Evolutionary conservation across 2,888 invertebrate genomes (phyloP).

Genomic region (Alloscopus bannaensis): DNA sequence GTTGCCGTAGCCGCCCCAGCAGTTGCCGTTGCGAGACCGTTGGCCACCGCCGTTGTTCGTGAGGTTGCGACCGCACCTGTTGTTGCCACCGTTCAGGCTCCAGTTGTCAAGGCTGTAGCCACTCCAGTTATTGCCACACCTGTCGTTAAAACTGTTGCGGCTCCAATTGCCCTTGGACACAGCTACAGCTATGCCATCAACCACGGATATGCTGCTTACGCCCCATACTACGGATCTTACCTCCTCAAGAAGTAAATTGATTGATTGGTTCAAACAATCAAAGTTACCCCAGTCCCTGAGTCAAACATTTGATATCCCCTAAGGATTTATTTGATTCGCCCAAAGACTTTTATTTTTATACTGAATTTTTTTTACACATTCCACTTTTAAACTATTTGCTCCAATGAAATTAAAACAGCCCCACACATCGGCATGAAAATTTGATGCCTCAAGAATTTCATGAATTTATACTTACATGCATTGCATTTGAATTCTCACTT

Average conservation of each 20-base stretch:
- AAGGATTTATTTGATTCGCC: background rate
- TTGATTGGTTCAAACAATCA: background rate
- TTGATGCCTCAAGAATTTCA: no score
- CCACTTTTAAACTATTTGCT: no score
- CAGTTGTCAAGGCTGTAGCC: slow-evolving; percentile 48
- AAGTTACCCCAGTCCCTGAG: slow-evolving; percentile 11
- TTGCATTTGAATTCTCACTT: no score
- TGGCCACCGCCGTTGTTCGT: background rate
- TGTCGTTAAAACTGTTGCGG: slow-evolving; percentile 24
- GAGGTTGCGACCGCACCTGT: slow-evolving; percentile 20
- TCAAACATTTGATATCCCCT: background rate
- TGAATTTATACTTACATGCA: no score
- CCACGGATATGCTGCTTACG: slow-evolving; percentile 20
- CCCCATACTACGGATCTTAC: slow-evolving; percentile 20
- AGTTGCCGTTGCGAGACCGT: slow-evolving; percentile 32
- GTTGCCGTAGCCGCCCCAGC: slow-evolving; percentile 7
- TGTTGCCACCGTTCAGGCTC: slow-evolving; percentile 25
- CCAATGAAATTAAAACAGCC: no score
- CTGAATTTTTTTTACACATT: background rate
- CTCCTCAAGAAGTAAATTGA: slow-evolving; percentile 33
- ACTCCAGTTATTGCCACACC: slow-evolving; percentile 36
- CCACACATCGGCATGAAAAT: no score
- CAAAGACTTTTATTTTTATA: slow-evolving; percentile 4
- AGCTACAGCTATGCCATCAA: background rate
- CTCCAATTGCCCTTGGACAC: slow-evolving; percentile 2